Base-by-base conservation (phyloP, 1,140 invertebrate genomes). In the Drosophila tropicalis region DNA sequence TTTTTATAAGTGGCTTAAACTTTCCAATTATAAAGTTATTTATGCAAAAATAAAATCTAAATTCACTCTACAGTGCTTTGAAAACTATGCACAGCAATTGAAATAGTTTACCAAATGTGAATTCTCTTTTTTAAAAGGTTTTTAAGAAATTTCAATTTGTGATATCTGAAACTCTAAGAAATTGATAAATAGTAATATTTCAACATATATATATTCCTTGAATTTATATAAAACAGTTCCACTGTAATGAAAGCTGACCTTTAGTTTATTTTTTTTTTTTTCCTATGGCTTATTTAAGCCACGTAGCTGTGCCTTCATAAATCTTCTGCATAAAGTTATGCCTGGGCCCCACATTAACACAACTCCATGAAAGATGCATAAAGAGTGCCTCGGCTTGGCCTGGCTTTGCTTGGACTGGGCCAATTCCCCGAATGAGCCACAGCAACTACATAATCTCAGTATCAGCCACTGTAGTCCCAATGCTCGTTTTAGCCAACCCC, bases 291-390 rank as follows among this genome's bases (percentile, higher is more conserved):
- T 70, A 65, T 70, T 57, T 76, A 72, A 70, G 76, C 79, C 80
- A 89, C 80, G 76, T 84, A 65, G 65, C 58, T 79, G 70, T 44
- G 72, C 72, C 70, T 70, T 72, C 81, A 87, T 83, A 87, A 87
- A 87, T 87, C 84, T 89, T 73, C 78, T 89, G 84, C 84, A 87
- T 84, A 87, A 87, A 84, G 76, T 89, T 81, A 71, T 54, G 12
- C 62, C 12, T 29, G 55, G 36, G 15, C 65, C 78, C 65, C 74
- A 72, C 83, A 86, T 86, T 86, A 86, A 86, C 82, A 51, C 61
- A 61, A 41, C 47, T 61, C 71, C 75, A 87, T 87, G 83, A 87
- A 86, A 77, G 72, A 89, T 87, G 84, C 83, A 87, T 87, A 80
- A 87, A 84, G 39, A 19, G 40, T 39, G 44, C 15, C 2, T 13